Percentiles rank a stretch among this genome's conserved stretches.
phyloP scores from a whole-genome alignment of 2,888 invertebrate species.

The Chesias legatella region DNA sequence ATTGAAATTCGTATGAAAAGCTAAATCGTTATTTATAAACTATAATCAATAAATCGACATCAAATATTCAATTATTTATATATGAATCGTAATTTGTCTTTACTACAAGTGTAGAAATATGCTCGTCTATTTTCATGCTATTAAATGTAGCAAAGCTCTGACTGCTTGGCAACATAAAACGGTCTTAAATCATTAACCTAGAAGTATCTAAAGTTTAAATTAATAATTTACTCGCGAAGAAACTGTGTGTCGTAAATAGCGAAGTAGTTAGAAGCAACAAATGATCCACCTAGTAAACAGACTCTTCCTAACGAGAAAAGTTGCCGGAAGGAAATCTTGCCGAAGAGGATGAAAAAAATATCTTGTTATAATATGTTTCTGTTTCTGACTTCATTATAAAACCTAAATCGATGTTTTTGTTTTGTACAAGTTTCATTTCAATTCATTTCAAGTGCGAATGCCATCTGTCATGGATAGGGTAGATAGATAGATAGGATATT shows the following conservation, averaged over 20 bases:
- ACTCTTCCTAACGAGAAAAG: constrained; percentile 55
- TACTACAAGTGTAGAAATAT: too few relatives aligned
- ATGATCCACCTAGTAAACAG: constrained; percentile 36
- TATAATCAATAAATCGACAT: too few relatives aligned
- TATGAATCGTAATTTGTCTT: too few relatives aligned
- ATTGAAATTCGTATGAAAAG: too few relatives aligned
- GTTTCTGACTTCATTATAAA: constrained; percentile 4
- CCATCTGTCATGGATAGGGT: constrained; percentile 6
- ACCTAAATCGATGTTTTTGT: constrained; percentile 2
- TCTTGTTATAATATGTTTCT: constrained; percentile 6
- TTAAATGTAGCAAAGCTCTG: constrained; percentile 1
- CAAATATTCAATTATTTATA: too few relatives aligned
- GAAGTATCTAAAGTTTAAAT: constrained; percentile 28
- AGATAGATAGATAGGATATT: too few relatives aligned
- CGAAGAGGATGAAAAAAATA: constrained; percentile 24
- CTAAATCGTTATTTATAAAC: too few relatives aligned
- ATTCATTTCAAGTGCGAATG: neutral
- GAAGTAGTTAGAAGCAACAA: constrained; percentile 29
- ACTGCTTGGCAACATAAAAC: constrained; percentile 14
- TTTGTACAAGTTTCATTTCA: too few relatives aligned
- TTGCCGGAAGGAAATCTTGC: constrained; percentile 38
- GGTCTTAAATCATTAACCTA: constrained; percentile 19
- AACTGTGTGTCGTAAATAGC: constrained; percentile 32
- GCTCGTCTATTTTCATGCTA: neutral
- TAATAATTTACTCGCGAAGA: constrained; percentile 35